Base-by-base conservation (phyloP, 2,888 invertebrate species). In the Acanthosoma haemorrhoidale region DNA sequence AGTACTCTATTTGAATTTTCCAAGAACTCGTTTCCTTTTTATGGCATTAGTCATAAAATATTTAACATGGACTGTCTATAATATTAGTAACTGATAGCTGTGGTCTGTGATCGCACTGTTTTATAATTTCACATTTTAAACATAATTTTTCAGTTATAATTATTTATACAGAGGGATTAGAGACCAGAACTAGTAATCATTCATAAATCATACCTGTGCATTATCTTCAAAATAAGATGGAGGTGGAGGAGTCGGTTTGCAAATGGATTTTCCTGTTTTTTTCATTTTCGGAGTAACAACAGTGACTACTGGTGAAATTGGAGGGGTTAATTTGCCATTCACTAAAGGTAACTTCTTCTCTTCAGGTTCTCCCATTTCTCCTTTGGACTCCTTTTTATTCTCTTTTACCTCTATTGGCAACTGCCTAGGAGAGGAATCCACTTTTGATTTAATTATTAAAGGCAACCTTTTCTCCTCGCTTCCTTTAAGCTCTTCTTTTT, bases 191-290 rank as follows among this genome's bases (percentile, higher is more conserved):
- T n/a, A n/a, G n/a, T 36, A 36, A 9, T 9, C 13, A 36, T 36
- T 8, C 36, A 36, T 43, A 15, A 57, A 57, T 2, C 4, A 1
- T 38, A 51, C 67, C 67, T 43, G 43, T n/a, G 67, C 67, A 31
- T 43, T 16, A 15, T 67, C 67, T 21, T 51, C 67, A 16, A 67
- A 67, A 67, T 67, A 67, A n/a, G 43, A 32, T 5, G 67, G 67
- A 31, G 64, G 64, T 1, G 64, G 39, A 2, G 64, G 39, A 34
- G 25, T 64, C 4, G 15, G n/a, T 29, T 36, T 64, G 2, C 39
- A 2, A 41, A 25, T 8, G 6, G 64, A 15, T 38, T 38, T 43
- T 29, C 15, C 13, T 16, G 15, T 0, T n/a, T 32, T 51, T 11
- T 36, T 43, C 29, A n/a, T 29, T 32, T 25, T 67, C 1, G 34